Evolutionary conservation across 2,797 vertebrate species (phyloP).

Genomic region (Pipistrellus pipistrellus): DNA sequence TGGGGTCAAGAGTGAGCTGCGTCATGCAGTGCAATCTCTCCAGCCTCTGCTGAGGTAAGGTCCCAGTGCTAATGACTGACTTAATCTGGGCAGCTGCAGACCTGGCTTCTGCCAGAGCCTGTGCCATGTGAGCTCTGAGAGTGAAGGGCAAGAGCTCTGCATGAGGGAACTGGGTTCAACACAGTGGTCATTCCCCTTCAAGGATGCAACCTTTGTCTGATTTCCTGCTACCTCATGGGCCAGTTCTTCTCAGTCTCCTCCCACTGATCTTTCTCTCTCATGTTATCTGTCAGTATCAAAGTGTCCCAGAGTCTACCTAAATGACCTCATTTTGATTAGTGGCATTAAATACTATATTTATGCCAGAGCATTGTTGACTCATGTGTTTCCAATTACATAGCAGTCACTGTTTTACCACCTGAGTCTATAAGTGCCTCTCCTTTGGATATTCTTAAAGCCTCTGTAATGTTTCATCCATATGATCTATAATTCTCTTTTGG

Average conservation of each 20-base stretch:
- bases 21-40: not conserved
- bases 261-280: not conserved
- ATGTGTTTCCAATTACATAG: not conserved
- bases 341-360: not conserved
- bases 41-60: not conserved
- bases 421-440: not conserved
- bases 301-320: not conserved
- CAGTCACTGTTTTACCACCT: not conserved
- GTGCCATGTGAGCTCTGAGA: not conserved
- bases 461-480: not conserved
- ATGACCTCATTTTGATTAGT: not conserved
- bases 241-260: not conserved
- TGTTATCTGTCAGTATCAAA: not conserved
- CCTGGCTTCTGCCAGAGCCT: not conserved
- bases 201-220: not conserved
- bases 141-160: not conserved
- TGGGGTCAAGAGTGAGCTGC: not conserved
- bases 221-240: not conserved
- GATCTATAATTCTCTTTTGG: not conserved
- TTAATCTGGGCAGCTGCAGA: not conserved
- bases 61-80: not conserved
- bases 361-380: not conserved
- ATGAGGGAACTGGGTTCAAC: not conserved
- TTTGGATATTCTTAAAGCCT: not conserved
- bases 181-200: not conserved